Base-by-base conservation (phyloP, 2,113 vertebrate genomes). In the Passer montanus region DNA sequence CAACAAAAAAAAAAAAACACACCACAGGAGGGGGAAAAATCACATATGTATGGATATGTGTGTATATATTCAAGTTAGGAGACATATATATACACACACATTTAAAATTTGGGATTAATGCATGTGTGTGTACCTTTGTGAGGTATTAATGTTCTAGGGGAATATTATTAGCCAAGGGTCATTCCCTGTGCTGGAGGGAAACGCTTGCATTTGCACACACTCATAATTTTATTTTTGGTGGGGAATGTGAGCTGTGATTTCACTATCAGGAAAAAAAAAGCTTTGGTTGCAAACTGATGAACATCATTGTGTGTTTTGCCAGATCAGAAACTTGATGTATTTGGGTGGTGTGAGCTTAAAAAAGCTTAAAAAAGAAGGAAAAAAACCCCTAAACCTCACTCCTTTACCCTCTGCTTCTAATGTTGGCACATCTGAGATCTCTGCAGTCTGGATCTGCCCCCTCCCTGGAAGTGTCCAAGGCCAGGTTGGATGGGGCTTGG, bases 401-500 rank as follows among this genome's bases (percentile, higher is more conserved):
- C 39, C 15, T 10, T 39, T 33, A 13, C 7, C 2, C 10, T 4
- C 7, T 72, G 1, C 8, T 52, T 66, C 7, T 70, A 0, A 0
- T 5, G 17, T 4, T 52, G 37, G 64, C 41, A 21, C 8, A 17
- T 31, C 2, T 2, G 21, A 19, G 37, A 11, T 35, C 13, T 28
- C 58, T 23, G 23, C 47, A 53, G 0, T 23, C 35, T 72, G 72
- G 11, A 33, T 49, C 19, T 58, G 30, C 7, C 49, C 43, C 39
- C 31, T 69, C 35, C 63, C 63, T 77, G 49, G 26, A 2, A 28
- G 17, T 28, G 26, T 9, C 1, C 63, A 21, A 21, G 39, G 30
- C 62, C 16, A 13, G n/a, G 17, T 0, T 68, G 55, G 53, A 41
- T 0, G 0, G 24, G n/a, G 14, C n/a, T 69, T 55, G 47, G 63